Conservation (phyloP, 2,113 vertebrate genomes). For the Labeo rohita region DNA sequence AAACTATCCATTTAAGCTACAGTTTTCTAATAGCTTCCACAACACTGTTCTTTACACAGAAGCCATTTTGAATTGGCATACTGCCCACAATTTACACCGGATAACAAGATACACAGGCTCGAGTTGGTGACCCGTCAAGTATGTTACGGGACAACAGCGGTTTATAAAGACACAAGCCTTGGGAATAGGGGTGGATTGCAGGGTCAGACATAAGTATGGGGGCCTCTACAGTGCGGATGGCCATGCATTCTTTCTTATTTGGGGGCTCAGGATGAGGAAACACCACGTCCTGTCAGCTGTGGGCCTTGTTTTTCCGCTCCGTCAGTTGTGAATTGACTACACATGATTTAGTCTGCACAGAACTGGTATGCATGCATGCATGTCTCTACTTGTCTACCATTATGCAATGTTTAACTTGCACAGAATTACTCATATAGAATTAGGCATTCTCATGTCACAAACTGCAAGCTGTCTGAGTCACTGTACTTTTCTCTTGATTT, state of each 20-base stretch:
- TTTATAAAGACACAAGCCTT: neutral
- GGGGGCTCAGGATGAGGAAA: slow-evolving; percentile 48
- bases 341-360: slow-evolving; percentile 40
- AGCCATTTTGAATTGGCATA: neutral
- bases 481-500: neutral
- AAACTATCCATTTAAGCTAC: too few species aligned
- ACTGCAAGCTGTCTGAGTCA: neutral
- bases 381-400: slow-evolving; percentile 19
- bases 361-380: neutral
- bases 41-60: neutral
- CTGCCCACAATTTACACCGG: neutral
- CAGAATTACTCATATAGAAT: neutral
- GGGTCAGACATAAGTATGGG: neutral
- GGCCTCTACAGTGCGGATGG: slow-evolving; percentile 8
- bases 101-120: slow-evolving; percentile 1
- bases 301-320: neutral
- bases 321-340: neutral
- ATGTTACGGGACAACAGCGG: slow-evolving; percentile 11
- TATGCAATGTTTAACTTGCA: slow-evolving; percentile 4
- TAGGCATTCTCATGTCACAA: neutral
- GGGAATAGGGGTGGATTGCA: neutral
- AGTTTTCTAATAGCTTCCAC: too few species aligned
- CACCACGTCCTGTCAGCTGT: slow-evolving; percentile 46
- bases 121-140: neutral
- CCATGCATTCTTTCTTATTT: slow-evolving; percentile 49